Evolutionary conservation across 2,888 invertebrate species (phyloP).

Genomic region (Orchestes rusci): DNA sequence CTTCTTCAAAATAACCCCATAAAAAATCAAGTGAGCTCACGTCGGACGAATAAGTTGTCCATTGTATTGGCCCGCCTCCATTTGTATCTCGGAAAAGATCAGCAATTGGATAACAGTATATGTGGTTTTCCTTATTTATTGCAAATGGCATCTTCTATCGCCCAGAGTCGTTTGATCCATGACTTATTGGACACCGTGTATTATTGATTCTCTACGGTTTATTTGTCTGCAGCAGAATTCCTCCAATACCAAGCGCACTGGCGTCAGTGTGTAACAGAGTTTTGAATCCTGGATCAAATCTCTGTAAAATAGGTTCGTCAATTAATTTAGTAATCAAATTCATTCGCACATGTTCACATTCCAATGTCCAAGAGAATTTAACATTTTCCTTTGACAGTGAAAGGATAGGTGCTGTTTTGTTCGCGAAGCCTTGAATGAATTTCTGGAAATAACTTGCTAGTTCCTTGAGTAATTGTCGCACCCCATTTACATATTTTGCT

Average conservation of each 20-base stretch:
- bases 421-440: conserved; percentile 12
- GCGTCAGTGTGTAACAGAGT: conserved; percentile 16
- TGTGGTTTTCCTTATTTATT: conserved; percentile 18
- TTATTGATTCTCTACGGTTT: background rate
- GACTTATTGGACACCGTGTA: no score
- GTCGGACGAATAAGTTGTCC: conserved; percentile 18
- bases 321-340: conserved; percentile 15
- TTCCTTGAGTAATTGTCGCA: conserved; percentile 18
- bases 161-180: no score
- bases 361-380: conserved; percentile 11
- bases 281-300: conserved; percentile 13
- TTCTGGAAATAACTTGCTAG: conserved; percentile 17
- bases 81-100: no score
- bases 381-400: conserved; percentile 11
- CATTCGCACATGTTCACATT: conserved; percentile 12
- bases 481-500: conserved; percentile 16
- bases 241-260: conserved; percentile 13
- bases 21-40: conserved; percentile 16
- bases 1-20: no score
- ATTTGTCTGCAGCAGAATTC: conserved; percentile 6
- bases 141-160: no score
- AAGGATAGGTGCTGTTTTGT: conserved; percentile 13
- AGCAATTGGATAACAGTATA: no score
- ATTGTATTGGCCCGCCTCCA: no score
- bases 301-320: conserved; percentile 11